Base-by-base conservation (phyloP, 2,797 vertebrate species). In the Hippocampus kuda region DNA sequence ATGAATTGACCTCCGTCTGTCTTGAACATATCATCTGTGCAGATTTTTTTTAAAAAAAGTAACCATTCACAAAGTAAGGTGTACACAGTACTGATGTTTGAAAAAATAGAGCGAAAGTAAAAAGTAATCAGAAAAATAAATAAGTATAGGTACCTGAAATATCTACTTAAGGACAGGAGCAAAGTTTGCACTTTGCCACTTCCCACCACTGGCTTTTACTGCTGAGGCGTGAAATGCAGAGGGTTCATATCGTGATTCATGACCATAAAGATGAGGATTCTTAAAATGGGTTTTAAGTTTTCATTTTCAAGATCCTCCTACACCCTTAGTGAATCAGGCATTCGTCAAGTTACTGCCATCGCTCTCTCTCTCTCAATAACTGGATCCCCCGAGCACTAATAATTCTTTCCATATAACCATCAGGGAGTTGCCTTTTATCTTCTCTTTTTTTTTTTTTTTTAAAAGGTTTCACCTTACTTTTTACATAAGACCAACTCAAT, bases 121-220 rank as follows among this genome's bases (percentile, higher is more conserved):
- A 22, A 22, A 9, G 20, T 22, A 6, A 10, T 22, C 51, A 9
- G 22, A n/a, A 24, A 54, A 54, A n/a, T 11, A 11, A 51, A n/a
- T n/a, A 54, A 54, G 53, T 34, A 60, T 2, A 59, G 57, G 30
- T 59, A 60, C 57, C 57, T 60, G 57, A 34, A 60, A 61, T 20
- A 34, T 20, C 16, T 20, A 27, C n/a, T 22, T 20, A 51, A 18
- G 48, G 16, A 20, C 48, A 49, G 48, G 16, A 49, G 22, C 18
- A 51, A 51, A 20, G 18, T 51, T 51, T 51, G 49, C 2, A 8
- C 6, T 7, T 51, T 7, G 49, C 49, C 49, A 46, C 44, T 46
- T 46, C 44, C 44, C 13, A 13, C 44, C 44, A 51, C 49, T 51
- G 20, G 18, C 20, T 51, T 51, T 20, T 51, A 51, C 18, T 51